phyloP scores from a whole-genome alignment of 1,140 invertebrate species.

The Hetaerina americana region DNA sequence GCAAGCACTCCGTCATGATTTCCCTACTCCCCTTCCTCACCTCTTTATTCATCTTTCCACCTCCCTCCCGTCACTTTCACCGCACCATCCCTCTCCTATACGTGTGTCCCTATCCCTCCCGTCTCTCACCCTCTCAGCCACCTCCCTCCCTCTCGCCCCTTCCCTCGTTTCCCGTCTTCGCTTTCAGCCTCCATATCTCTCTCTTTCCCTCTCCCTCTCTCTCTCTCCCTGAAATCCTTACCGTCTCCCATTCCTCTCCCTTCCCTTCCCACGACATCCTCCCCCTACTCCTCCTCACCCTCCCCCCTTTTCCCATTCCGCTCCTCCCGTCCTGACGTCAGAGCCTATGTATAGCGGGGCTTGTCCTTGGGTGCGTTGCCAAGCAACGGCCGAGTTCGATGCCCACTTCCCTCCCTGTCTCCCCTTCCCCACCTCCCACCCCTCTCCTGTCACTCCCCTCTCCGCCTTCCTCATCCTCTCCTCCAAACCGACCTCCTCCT shows the following conservation, averaged over 20 bases:
- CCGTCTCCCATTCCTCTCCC: not conserved
- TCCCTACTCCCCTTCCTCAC: too few relatives aligned
- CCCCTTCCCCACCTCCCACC: not conserved
- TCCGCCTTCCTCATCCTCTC: not conserved
- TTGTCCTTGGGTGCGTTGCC: not conserved
- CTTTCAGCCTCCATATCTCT: too few relatives aligned
- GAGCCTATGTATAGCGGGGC: not conserved
- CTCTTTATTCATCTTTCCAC: too few relatives aligned
- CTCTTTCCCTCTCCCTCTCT: not conserved
- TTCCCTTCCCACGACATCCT: not conserved
- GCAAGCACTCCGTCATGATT: too few relatives aligned
- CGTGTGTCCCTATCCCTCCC: too few relatives aligned
- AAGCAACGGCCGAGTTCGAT: not conserved
- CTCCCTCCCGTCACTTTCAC: too few relatives aligned
- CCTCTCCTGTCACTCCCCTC: not conserved
- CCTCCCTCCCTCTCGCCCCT: too few relatives aligned
- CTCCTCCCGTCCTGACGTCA: not conserved
- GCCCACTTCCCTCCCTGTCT: not conserved
- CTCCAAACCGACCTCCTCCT: not conserved
- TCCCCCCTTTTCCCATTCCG: not conserved
- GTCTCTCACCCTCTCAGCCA: too few relatives aligned
- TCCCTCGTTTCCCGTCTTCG: too few relatives aligned
- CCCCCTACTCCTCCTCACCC: not conserved
- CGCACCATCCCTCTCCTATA: too few relatives aligned
- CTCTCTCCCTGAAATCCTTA: not conserved